These are phyloP conservation scores for Drosophila littoralis DNA, from an alignment of 1,140 invertebrate species.

Conservation along the genomic window DNA sequence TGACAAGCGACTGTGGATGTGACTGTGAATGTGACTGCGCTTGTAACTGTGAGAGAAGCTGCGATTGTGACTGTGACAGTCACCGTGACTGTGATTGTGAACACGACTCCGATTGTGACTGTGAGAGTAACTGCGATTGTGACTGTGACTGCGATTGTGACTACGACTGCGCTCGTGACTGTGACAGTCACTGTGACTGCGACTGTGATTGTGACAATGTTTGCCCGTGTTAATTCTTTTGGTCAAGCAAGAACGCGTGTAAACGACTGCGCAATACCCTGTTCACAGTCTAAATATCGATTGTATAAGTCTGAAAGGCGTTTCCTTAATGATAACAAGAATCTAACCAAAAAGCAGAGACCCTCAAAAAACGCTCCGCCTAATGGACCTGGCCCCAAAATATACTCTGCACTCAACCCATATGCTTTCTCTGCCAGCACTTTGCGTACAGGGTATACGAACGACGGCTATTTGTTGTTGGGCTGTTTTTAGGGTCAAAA, in stretches of 20 bases:
- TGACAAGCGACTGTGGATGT: not conserved
- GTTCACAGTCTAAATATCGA: not conserved
- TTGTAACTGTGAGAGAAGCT: not conserved
- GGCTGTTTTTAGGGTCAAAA: constrained; percentile 46
- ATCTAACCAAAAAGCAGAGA: not conserved
- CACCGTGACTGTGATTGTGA: not conserved
- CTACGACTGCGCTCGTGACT: not conserved
- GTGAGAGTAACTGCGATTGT: not conserved
- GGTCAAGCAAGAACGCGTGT: constrained; percentile 15
- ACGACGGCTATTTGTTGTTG: constrained; percentile 12
- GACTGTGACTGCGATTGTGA: not conserved
- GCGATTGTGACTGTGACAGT: not conserved
- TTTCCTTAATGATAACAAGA: no score
- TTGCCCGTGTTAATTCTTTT: constrained; percentile 36
- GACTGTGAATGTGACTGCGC: not conserved
- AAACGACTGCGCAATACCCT: not conserved
- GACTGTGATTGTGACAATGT: not conserved
- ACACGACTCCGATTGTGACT: constrained; percentile 2
- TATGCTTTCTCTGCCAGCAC: no score
- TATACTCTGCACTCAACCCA: no score
- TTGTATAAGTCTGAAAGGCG: no score
- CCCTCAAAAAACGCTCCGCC: no score
- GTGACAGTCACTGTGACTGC: not conserved
- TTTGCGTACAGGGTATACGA: no score
- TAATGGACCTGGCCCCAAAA: no score